These are phyloP conservation scores for Acrobasis consociella DNA, from an alignment of 2,888 invertebrate species.

Conservation along the genomic window DNA sequence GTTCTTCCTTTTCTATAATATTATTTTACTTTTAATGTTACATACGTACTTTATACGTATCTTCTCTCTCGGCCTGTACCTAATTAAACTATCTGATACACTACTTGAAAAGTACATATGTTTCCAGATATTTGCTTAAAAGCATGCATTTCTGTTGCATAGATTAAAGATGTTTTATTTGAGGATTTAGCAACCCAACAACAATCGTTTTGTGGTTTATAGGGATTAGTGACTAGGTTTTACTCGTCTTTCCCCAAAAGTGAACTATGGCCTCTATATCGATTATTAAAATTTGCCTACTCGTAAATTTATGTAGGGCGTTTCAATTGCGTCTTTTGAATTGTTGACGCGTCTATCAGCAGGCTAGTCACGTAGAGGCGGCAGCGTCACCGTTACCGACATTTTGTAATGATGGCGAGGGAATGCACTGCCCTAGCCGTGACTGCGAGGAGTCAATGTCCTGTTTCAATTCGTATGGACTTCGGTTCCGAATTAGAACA, in stretches of 20 bases:
- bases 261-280: background rate
- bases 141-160: no score
- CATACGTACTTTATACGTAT: no score
- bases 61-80: no score
- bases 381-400: slow-evolving; percentile 67
- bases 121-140: no score
- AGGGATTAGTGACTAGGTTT: no score
- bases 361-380: slow-evolving; percentile 56
- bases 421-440: slow-evolving; percentile 63
- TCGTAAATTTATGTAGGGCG: slow-evolving; percentile 23
- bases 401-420: slow-evolving; percentile 66
- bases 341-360: slow-evolving; percentile 29
- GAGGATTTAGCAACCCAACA: no score
- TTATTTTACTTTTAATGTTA: no score
- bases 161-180: no score
- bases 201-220: no score
- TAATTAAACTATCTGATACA: no score
- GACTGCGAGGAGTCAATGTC: slow-evolving; percentile 58
- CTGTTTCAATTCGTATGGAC: slow-evolving; percentile 34
- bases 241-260: background rate
- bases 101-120: no score
- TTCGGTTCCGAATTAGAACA: slow-evolving; percentile 5
- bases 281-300: slow-evolving; percentile 19
- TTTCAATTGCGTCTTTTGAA: slow-evolving; percentile 27
- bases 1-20: no score